Percentiles rank a stretch among this genome's conserved stretches.
Evolutionary conservation across 1,140 invertebrate genomes (phyloP).

Genomic region (Carcinoscorpius rotundicauda): DNA sequence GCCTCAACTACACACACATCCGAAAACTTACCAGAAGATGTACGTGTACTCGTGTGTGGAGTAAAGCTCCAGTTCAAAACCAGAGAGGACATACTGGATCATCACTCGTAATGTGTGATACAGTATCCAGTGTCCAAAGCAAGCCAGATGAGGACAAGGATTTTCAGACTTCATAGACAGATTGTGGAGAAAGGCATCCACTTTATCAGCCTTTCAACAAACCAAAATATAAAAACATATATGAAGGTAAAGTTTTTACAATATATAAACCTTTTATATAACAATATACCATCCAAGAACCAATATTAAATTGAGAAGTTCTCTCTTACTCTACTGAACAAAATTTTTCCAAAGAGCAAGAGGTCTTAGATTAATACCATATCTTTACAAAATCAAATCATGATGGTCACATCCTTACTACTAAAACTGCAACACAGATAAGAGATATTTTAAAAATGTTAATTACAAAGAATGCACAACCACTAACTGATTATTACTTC

Average conservation of each 20-base stretch:
- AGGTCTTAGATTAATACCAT: too few species aligned
- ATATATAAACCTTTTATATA: too few species aligned
- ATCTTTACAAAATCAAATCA: too few species aligned
- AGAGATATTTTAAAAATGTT: too few species aligned
- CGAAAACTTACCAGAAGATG: constrained; percentile 61
- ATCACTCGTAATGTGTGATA: constrained; percentile 93
- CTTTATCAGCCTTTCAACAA: constrained; percentile 62
- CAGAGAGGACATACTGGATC: constrained; percentile 85
- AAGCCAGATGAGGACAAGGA: constrained; percentile 60
- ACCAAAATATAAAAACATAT: constrained; percentile 18
- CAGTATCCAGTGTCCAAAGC: constrained; percentile 89
- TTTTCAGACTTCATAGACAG: constrained; percentile 52
- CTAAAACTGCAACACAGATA: too few species aligned
- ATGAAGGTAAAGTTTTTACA: not conserved
- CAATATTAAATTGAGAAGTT: too few species aligned
- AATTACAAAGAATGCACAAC: too few species aligned
- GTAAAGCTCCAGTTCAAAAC: constrained; percentile 91
- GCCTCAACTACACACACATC: not conserved
- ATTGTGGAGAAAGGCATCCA: constrained; percentile 70
- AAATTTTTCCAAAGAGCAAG: too few species aligned
- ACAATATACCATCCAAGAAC: too few species aligned
- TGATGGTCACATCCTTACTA: too few species aligned
- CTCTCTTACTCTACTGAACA: too few species aligned
- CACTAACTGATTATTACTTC: too few species aligned
- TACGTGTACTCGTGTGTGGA: constrained; percentile 94